phyloP scores from a whole-genome alignment of 2,888 invertebrate genomes.

The Allacma fusca region DNA sequence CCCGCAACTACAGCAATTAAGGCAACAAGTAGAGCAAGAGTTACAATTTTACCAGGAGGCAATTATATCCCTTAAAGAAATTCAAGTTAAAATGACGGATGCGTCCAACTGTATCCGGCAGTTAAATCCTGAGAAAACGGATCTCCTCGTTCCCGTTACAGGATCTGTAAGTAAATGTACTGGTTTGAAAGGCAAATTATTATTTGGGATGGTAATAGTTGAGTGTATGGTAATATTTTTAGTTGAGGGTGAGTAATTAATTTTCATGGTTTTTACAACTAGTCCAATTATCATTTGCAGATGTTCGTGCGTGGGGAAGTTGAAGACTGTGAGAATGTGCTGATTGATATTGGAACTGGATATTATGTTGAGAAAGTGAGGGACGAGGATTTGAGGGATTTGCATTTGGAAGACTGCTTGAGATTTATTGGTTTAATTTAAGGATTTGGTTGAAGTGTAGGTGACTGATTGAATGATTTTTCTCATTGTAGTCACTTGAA shows the following conservation, averaged over 20 bases:
- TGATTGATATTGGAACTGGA: slow-evolving; percentile 96
- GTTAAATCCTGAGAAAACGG: slow-evolving; percentile 77
- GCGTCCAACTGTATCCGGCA: slow-evolving; percentile 78
- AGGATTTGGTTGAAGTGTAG: no score
- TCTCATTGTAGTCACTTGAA: slow-evolving; percentile 45
- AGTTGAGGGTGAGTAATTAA: background rate
- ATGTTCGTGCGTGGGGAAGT: slow-evolving; percentile 96
- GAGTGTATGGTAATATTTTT: no score
- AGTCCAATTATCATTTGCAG: slow-evolving; percentile 63
- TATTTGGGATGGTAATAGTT: slow-evolving; percentile 1
- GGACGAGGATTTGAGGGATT: no score
- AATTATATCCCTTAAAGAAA: slow-evolving; percentile 85
- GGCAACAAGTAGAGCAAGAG: slow-evolving; percentile 69
- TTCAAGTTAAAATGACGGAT: slow-evolving; percentile 87
- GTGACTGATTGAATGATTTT: background rate
- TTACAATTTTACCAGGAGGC: slow-evolving; percentile 89
- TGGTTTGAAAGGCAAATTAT: slow-evolving; percentile 21
- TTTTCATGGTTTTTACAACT: background rate
- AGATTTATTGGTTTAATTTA: no score
- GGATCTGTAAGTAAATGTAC: slow-evolving; percentile 74
- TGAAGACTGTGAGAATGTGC: slow-evolving; percentile 82
- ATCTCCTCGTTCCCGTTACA: slow-evolving; percentile 91
- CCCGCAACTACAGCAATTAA: slow-evolving; percentile 55
- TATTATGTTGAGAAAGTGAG: slow-evolving; percentile 92
- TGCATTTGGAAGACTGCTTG: no score